A percentile compares a stretch with the other conserved stretches of the same genome.
Evolutionary conservation across 2,888 invertebrate genomes (phyloP).

Genomic region (Odontocolon sp.): DNA sequence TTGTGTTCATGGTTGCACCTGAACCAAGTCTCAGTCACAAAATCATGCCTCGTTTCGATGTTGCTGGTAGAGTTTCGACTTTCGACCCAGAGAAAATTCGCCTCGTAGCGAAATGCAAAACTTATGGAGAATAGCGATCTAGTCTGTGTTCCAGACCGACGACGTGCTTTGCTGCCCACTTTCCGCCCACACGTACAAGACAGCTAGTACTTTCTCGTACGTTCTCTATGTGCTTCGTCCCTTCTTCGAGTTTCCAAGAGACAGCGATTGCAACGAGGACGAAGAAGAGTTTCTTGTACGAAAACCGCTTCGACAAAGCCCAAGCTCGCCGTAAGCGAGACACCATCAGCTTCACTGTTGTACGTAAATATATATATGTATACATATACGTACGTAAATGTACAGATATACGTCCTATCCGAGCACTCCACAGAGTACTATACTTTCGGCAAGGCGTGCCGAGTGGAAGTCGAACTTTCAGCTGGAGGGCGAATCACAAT

Average conservation of each 20-base stretch:
- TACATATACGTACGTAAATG: neutral
- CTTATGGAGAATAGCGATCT: conserved; percentile 1
- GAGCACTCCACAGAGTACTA: no score
- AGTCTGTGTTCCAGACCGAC: neutral
- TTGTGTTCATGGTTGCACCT: no score
- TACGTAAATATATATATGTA: conserved; percentile 1
- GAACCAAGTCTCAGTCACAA: neutral
- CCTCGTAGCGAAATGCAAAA: conserved; percentile 5
- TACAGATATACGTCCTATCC: no score
- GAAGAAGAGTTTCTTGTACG: neutral
- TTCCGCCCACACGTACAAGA: neutral
- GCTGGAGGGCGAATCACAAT: conserved; percentile 11
- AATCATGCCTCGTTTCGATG: neutral
- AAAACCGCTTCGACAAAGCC: neutral
- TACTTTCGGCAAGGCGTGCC: neutral
- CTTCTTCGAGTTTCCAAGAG: conserved; percentile 16
- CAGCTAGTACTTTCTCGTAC: neutral
- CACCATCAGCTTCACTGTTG: neutral
- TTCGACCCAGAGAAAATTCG: neutral
- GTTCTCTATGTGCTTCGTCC: neutral
- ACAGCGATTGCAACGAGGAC: neutral
- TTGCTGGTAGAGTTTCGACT: neutral
- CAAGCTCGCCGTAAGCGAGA: conserved; percentile 10
- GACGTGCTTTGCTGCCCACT: neutral
- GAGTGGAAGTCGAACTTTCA: neutral